A percentile compares a stretch with the other conserved stretches of the same genome.
These are phyloP conservation scores for Phrynosoma platyrhinos DNA, from an alignment of 2,113 vertebrate species.

Conservation along the genomic window DNA sequence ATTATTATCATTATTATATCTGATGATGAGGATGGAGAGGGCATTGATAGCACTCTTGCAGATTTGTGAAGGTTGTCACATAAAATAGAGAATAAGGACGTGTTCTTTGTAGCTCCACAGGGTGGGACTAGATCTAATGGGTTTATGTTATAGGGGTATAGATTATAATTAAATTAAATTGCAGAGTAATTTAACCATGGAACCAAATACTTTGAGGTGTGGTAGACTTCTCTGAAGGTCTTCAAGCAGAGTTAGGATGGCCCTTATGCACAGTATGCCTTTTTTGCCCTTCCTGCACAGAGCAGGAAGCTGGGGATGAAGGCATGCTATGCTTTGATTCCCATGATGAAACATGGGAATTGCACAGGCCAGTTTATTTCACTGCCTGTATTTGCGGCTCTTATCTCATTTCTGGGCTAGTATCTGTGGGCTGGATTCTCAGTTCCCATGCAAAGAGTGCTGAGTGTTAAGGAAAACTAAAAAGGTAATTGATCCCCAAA, in stretches of 20 bases:
- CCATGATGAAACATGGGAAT: background rate
- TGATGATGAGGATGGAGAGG: too few relatives aligned
- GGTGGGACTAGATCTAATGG: too few relatives aligned
- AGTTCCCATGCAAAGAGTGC: conserved; percentile 37
- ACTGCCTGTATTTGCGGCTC: conserved; percentile 6
- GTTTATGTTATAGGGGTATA: background rate
- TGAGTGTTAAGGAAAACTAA: background rate
- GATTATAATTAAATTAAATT: background rate
- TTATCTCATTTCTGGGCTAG: background rate
- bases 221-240: conserved; percentile 27
- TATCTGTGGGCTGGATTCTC: background rate
- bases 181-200: background rate
- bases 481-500: background rate
- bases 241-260: conserved; percentile 14
- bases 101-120: too few relatives aligned
- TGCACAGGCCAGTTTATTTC: background rate
- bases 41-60: too few relatives aligned
- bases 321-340: background rate
- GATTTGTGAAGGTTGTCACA: background rate
- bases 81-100: background rate
- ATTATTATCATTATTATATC: too few relatives aligned
- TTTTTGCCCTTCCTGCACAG: too few relatives aligned
- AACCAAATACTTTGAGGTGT: background rate
- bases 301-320: too few relatives aligned
- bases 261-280: background rate